Evolutionary conservation across 1,140 invertebrate species (phyloP), one percentile per base, ranked within the genome.

Genomic region (Procambarus clarkii): DNA sequence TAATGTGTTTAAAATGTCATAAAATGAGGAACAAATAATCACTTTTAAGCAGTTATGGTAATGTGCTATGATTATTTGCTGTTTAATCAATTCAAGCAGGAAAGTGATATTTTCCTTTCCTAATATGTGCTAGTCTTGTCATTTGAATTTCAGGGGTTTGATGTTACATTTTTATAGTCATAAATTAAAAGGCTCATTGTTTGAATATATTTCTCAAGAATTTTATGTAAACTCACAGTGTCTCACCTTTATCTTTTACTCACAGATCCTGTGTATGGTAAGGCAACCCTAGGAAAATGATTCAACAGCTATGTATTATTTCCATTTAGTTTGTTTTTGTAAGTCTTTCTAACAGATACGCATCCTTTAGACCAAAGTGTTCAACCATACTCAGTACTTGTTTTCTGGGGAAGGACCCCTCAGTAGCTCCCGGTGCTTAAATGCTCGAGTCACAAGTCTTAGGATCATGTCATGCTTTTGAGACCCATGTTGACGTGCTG

Each of bases 231-330:
- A 74, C 69, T 74, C n/a, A n/a, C n/a, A n/a, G 46, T 77, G 9
- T n/a, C 46, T 77, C 50, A 74, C 48, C 71, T 60, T 82, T 71
- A 60, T 74, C 74, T 74, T 82, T 48, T 74, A 81, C 79, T 82
- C 78, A 69, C 88, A 91, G 88, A 91, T 91, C 88, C 88, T 79
- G 88, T 91, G 80, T 91, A 91, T 85, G 88, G 88, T 91, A 91
- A 91, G 88, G 58, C 81, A 69, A 15, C 82, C 60, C 34, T 8
- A 77, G 45, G 13, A n/a, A n/a, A 54, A n/a, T 58, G n/a, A 79
- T 60, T 44, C 24, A 79, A 78, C 74, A 84, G 81, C 82, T 91
- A 85, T 91, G 88, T 91, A 85, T 91, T 84, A 78, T 64, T 83
- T 71, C 74, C 5, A 45, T 83, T 86, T 48, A 48, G 48, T 86